A percentile compares a stretch with the other conserved stretches of the same genome.
Evolutionary conservation across 2,888 invertebrate species (phyloP).

Genomic region (Coelogynopora nodosa): DNA sequence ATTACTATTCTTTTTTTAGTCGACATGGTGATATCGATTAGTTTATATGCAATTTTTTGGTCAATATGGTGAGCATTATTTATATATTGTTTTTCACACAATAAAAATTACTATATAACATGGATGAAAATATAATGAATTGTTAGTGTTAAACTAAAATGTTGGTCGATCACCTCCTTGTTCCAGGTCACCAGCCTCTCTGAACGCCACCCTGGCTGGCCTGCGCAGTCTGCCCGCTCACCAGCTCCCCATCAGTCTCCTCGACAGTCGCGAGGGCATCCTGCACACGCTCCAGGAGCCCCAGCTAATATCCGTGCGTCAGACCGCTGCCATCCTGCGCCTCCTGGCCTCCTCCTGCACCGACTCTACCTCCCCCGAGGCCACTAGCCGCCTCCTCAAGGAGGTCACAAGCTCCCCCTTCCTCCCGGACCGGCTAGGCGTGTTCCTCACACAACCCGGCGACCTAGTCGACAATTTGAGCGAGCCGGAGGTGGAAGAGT

Average conservation of each 20-base stretch:
- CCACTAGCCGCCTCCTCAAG: background rate
- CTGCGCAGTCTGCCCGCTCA: background rate
- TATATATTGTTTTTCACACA: too few relatives aligned
- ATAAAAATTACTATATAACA: too few relatives aligned
- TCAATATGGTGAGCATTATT: too few relatives aligned
- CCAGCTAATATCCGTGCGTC: background rate
- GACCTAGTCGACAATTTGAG: background rate
- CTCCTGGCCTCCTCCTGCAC: background rate
- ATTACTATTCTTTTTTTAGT: too few relatives aligned
- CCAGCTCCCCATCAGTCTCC: background rate
- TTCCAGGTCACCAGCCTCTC: background rate
- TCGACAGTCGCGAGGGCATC: background rate
- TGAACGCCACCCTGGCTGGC: background rate
- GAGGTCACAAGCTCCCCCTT: background rate
- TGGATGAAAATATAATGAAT: too few relatives aligned
- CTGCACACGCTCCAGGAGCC: background rate
- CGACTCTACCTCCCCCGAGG: background rate
- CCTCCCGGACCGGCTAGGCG: background rate
- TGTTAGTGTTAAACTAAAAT: too few relatives aligned
- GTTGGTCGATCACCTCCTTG: too few relatives aligned
- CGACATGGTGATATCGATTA: too few relatives aligned
- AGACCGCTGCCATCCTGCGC: background rate
- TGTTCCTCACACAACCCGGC: background rate
- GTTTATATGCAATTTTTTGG: too few relatives aligned
- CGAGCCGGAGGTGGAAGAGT: background rate